Evolutionary conservation across 2,113 vertebrate species (phyloP).

Genomic region (Agapornis roseicollis): DNA sequence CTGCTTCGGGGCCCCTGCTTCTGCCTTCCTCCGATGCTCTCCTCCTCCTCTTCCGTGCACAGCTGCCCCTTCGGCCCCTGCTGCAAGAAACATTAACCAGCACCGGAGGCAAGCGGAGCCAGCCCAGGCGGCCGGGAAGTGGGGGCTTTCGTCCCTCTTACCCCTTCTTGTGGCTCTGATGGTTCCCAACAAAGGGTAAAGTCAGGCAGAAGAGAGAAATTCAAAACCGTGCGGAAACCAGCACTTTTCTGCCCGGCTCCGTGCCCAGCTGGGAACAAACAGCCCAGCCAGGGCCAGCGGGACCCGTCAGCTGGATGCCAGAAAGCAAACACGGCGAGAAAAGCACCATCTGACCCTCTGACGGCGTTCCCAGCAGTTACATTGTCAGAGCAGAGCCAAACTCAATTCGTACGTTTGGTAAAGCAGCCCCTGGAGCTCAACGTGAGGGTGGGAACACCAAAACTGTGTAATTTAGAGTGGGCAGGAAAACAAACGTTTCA

Average conservation of each 20-base stretch:
- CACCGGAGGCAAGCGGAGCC: background rate
- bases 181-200: background rate
- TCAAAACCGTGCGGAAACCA: background rate
- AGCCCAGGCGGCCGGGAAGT: fast-evolving
- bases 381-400: background rate
- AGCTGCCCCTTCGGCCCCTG: background rate
- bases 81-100: slow-evolving; percentile 54
- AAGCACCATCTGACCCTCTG: slow-evolving; percentile 35
- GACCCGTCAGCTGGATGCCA: slow-evolving; percentile 24
- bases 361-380: background rate
- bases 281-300: slow-evolving; percentile 7
- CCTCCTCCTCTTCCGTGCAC: slow-evolving; percentile 17
- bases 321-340: slow-evolving; percentile 12
- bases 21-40: slow-evolving; percentile 28
- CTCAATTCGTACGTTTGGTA: background rate
- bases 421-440: background rate
- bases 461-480: background rate
- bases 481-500: background rate
- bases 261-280: background rate
- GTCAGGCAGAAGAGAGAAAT: background rate
- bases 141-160: background rate
- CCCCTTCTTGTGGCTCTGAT: background rate
- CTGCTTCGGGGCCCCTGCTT: background rate
- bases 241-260: background rate
- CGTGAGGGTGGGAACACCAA: background rate